Conservation (phyloP, 1,140 invertebrate species). For the Luehdorfia chinensis region DNA sequence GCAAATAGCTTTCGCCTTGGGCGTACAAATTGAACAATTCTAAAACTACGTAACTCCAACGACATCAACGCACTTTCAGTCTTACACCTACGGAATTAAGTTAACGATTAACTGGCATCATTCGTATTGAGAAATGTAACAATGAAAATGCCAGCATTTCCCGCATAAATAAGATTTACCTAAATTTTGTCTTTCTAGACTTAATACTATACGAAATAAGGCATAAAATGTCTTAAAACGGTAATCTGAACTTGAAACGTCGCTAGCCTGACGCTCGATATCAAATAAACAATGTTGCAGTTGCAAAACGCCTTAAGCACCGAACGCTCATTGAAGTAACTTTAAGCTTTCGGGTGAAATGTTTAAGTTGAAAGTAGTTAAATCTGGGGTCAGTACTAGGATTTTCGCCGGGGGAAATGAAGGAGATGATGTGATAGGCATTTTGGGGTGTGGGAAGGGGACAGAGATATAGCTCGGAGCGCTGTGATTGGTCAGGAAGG, state of each 20-base stretch:
- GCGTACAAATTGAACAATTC: slow-evolving; percentile 31
- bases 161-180: slow-evolving; percentile 69
- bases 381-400: slow-evolving; percentile 50
- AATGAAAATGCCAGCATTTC: slow-evolving; percentile 73
- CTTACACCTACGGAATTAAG: slow-evolving; percentile 20
- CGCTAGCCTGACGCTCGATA: slow-evolving; percentile 72
- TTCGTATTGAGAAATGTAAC: slow-evolving; percentile 59
- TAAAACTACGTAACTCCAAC: slow-evolving; percentile 39
- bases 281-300: slow-evolving; percentile 67
- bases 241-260: slow-evolving; percentile 76
- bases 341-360: slow-evolving; percentile 27
- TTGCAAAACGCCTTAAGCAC: slow-evolving; percentile 52
- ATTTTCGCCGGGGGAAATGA: slow-evolving; percentile 72
- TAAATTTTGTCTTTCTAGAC: slow-evolving; percentile 47
- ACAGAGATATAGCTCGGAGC: slow-evolving; percentile 69
- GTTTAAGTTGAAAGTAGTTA: slow-evolving; percentile 34
- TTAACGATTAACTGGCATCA: slow-evolving; percentile 16
- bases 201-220: slow-evolving; percentile 54
- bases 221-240: slow-evolving; percentile 59
- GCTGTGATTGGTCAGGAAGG: slow-evolving; percentile 77
- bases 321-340: slow-evolving; percentile 23
- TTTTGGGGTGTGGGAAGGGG: slow-evolving; percentile 33
- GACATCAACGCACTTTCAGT: slow-evolving; percentile 21
- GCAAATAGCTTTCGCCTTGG: slow-evolving; percentile 71
- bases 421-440: slow-evolving; percentile 45